Evolutionary conservation across 2,888 invertebrate genomes (phyloP).

Genomic region (Drosophila demipolita): DNA sequence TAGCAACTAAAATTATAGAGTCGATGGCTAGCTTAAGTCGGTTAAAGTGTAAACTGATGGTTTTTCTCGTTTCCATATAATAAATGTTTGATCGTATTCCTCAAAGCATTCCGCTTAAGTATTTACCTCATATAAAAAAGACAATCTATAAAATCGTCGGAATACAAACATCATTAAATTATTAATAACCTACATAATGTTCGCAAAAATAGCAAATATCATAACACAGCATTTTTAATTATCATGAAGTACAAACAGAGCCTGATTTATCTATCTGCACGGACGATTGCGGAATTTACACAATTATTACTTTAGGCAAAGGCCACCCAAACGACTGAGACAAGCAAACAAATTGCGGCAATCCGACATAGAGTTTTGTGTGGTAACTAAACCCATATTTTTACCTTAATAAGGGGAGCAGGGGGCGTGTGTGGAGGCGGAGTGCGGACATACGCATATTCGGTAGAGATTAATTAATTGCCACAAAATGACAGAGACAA

Average conservation of each 20-base stretch:
- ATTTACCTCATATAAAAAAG: not conserved
- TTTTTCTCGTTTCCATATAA: not conserved
- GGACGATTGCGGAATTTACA: constrained; percentile 40
- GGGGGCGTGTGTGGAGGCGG: constrained; percentile 18
- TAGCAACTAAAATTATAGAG: not conserved
- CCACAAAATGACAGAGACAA: constrained; percentile 65
- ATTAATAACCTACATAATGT: constrained; percentile 1
- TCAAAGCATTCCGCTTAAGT: not conserved
- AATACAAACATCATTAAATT: not conserved
- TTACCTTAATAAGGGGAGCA: constrained; percentile 8
- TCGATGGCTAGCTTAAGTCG: not conserved
- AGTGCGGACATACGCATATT: constrained; percentile 66
- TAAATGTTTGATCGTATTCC: not conserved
- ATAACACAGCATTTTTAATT: not conserved
- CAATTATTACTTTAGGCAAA: constrained; percentile 36
- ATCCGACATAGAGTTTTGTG: constrained; percentile 21
- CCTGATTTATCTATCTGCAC: constrained; percentile 34
- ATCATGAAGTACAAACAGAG: constrained; percentile 13
- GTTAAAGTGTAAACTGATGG: not conserved
- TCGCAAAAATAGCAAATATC: constrained; percentile 10
- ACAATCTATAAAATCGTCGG: not conserved
- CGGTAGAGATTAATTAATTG: constrained; percentile 75
- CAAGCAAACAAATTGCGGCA: constrained; percentile 58
- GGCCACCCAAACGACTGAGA: constrained; percentile 32
- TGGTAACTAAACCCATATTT: constrained; percentile 68